These are phyloP conservation scores for Ceryle rudis DNA, from an alignment of 2,797 vertebrate genomes.

Conservation along the genomic window DNA sequence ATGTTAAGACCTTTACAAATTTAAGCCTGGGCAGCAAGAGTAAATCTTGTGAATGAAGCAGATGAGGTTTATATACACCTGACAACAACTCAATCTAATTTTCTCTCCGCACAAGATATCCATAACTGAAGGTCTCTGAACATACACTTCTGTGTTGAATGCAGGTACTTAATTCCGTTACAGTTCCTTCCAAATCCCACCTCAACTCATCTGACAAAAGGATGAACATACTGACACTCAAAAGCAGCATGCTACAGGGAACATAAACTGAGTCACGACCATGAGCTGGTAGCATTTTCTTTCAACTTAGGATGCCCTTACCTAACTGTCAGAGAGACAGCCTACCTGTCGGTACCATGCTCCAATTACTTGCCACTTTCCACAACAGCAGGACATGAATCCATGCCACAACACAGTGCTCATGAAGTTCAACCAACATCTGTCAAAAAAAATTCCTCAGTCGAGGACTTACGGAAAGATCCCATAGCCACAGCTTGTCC, in stretches of 20 bases:
- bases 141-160: too few relatives aligned
- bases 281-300: not conserved
- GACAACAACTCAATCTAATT: not conserved
- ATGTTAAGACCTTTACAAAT: not conserved
- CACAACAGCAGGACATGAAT: not conserved
- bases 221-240: rapidly evolving
- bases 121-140: not conserved
- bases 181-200: not conserved
- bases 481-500: not conserved
- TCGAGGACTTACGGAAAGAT: not conserved
- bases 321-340: not conserved
- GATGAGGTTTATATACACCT: not conserved
- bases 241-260: not conserved
- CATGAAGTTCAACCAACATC: not conserved
- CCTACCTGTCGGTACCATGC: not conserved
- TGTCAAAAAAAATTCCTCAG: not conserved
- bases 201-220: not conserved
- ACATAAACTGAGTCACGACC: not conserved
- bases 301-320: not conserved
- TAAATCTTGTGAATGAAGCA: not conserved
- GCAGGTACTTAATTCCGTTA: too few relatives aligned
- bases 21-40: not conserved
- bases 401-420: rapidly evolving
- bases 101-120: not conserved
- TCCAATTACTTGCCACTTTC: not conserved